Percentiles rank a stretch among this genome's conserved stretches.
Evolutionary conservation across 1,140 invertebrate species (phyloP).

Genomic region (Pygmarrhopalites habei): DNA sequence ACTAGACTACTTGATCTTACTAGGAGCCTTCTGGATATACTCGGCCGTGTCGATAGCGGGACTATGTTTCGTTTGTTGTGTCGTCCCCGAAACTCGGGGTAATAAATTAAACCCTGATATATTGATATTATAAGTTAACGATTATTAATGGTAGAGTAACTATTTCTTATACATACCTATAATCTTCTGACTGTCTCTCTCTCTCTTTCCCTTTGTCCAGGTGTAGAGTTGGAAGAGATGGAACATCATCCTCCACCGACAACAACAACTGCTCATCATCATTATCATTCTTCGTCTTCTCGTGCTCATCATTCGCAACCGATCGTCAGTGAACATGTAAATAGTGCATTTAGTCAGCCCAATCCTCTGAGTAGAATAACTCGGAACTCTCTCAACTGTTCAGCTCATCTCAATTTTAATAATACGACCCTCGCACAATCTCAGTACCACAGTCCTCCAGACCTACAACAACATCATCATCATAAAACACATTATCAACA

Average conservation of each 20-base stretch:
- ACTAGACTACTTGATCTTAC: too few species aligned
- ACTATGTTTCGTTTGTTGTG: slow-evolving; percentile 71
- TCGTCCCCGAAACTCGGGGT: slow-evolving; percentile 88
- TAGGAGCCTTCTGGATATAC: slow-evolving; percentile 78
- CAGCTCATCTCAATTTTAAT: slow-evolving; percentile 2
- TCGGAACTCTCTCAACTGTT: neutral
- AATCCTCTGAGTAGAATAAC: slow-evolving; percentile 7
- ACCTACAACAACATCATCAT: neutral
- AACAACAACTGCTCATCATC: neutral
- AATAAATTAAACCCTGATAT: too few species aligned
- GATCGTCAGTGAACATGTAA: slow-evolving; percentile 8
- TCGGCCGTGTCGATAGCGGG: slow-evolving; percentile 73
- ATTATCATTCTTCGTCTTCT: neutral
- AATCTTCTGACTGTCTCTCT: too few species aligned
- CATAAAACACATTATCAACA: too few species aligned
- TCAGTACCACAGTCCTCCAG: neutral
- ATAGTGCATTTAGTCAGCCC: slow-evolving; percentile 3
- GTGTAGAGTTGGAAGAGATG: slow-evolving; percentile 79
- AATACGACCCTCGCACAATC: neutral
- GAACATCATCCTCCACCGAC: slow-evolving; percentile 44
- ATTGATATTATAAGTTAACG: too few species aligned
- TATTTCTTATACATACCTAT: too few species aligned
- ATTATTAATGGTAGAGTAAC: too few species aligned
- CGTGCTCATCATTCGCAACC: slow-evolving; percentile 7
- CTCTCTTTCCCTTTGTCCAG: too few species aligned